Conservation (phyloP, 2,888 invertebrate genomes). For the Aelia acuminata region DNA sequence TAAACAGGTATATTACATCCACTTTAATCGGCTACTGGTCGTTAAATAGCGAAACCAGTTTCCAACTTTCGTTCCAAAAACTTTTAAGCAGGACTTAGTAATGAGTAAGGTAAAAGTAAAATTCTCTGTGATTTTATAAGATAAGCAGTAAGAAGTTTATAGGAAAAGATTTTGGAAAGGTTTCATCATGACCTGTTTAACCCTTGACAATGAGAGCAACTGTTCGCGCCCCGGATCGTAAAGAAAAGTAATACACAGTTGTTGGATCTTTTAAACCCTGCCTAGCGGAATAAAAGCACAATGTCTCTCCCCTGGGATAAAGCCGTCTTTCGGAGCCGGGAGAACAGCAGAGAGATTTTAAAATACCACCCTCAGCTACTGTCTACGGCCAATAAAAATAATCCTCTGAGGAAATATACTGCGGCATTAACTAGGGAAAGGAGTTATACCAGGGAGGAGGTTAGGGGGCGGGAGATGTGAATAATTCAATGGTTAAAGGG, state of each 20-base stretch:
- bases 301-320: conserved; percentile 44
- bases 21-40: too few relatives aligned
- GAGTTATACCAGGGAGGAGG: conserved; percentile 61
- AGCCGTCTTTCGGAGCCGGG: background rate
- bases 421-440: conserved; percentile 64
- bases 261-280: conserved; percentile 6
- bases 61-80: too few relatives aligned
- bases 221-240: background rate
- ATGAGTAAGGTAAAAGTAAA: background rate
- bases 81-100: too few relatives aligned
- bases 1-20: too few relatives aligned
- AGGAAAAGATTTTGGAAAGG: background rate
- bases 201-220: background rate
- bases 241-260: conserved; percentile 41
- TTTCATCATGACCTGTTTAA: conserved; percentile 28
- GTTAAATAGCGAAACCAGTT: too few relatives aligned
- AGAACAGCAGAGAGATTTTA: conserved; percentile 34
- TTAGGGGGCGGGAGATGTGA: conserved; percentile 41
- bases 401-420: conserved; percentile 64
- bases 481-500: conserved; percentile 61
- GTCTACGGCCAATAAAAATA: conserved; percentile 65
- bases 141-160: background rate
- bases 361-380: conserved; percentile 49
- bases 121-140: background rate
- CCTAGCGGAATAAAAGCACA: conserved; percentile 49